phyloP scores from a whole-genome alignment of 2,888 invertebrate genomes.

The Charanyca ferruginea region DNA sequence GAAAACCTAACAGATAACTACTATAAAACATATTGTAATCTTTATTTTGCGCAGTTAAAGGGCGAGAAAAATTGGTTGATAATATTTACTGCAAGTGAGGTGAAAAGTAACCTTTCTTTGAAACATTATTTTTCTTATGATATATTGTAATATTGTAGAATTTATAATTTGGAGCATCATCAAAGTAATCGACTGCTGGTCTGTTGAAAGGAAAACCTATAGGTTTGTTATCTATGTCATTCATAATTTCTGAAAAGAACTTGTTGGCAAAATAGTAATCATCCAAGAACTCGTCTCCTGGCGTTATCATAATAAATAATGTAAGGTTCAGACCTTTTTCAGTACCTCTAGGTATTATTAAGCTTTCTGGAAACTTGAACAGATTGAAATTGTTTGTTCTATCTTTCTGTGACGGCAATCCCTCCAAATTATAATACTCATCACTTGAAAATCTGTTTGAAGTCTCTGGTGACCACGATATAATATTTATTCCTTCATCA shows the following conservation, averaged over 20 bases:
- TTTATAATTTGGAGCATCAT: conserved; percentile 76
- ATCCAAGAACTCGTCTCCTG: conserved; percentile 66
- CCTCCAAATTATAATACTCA: conserved; percentile 74
- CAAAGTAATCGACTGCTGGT: conserved; percentile 68
- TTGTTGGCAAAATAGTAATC: conserved; percentile 61
- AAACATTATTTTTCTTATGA: conserved; percentile 73
- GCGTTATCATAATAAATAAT: conserved; percentile 82
- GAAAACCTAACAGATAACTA: conserved; percentile 3
- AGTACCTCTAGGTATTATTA: conserved; percentile 82
- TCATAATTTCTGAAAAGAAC: conserved; percentile 69
- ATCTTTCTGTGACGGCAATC: conserved; percentile 50
- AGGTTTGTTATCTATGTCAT: conserved; percentile 77
- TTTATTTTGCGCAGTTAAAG: background rate
- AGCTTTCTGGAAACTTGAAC: conserved; percentile 82
- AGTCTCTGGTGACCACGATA: conserved; percentile 77
- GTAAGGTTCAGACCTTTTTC: conserved; percentile 81
- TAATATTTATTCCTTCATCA: conserved; percentile 75
- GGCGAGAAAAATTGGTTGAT: background rate
- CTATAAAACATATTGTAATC: background rate
- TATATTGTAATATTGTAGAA: conserved; percentile 82
- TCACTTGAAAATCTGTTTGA: conserved; percentile 76
- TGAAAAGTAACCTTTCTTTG: conserved; percentile 76
- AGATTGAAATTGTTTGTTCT: conserved; percentile 74
- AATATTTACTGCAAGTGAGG: conserved; percentile 74
- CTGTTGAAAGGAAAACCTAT: conserved; percentile 87